Evolutionary conservation across 2,888 invertebrate species (phyloP).

Genomic region (Trissolcus japonicus): DNA sequence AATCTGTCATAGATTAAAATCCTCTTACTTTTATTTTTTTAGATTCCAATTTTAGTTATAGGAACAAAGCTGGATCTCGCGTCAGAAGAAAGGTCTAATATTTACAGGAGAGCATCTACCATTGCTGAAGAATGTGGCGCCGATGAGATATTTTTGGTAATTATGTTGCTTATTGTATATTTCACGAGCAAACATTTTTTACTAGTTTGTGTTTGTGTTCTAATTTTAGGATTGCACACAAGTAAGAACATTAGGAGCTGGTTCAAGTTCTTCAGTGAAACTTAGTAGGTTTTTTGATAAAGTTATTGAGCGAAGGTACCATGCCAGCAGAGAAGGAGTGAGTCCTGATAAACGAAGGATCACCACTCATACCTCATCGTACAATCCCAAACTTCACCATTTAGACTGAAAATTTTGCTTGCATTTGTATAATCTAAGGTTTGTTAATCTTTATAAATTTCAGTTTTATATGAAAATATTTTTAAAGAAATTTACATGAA

Average conservation of each 20-base stretch:
- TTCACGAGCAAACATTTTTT: no score
- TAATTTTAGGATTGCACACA: constrained; percentile 79
- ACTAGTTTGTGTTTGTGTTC: constrained; percentile 42
- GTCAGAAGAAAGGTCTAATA: constrained; percentile 83
- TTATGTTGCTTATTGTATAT: constrained; percentile 12
- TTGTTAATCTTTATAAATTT: no score
- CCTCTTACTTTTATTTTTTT: constrained; percentile 65
- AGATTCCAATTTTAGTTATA: constrained; percentile 95
- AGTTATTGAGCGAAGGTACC: constrained; percentile 81
- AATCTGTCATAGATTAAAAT: neutral
- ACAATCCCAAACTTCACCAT: constrained; percentile 80
- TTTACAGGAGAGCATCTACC: constrained; percentile 81
- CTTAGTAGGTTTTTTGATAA: constrained; percentile 96
- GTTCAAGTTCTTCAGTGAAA: constrained; percentile 95
- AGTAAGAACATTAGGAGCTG: constrained; percentile 91
- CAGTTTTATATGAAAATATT: no score
- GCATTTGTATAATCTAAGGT: no score
- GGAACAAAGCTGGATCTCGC: constrained; percentile 95
- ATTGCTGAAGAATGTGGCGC: constrained; percentile 94
- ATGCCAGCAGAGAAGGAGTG: constrained; percentile 76
- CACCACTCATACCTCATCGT: constrained; percentile 76
- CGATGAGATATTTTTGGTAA: constrained; percentile 92
- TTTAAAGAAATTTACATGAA: no score
- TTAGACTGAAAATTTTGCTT: constrained; percentile 71
- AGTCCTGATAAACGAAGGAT: constrained; percentile 79